A percentile compares a stretch with the other conserved stretches of the same genome.
These are phyloP conservation scores for Agonopterix heracliana DNA, from an alignment of 2,888 invertebrate species.

Conservation along the genomic window DNA sequence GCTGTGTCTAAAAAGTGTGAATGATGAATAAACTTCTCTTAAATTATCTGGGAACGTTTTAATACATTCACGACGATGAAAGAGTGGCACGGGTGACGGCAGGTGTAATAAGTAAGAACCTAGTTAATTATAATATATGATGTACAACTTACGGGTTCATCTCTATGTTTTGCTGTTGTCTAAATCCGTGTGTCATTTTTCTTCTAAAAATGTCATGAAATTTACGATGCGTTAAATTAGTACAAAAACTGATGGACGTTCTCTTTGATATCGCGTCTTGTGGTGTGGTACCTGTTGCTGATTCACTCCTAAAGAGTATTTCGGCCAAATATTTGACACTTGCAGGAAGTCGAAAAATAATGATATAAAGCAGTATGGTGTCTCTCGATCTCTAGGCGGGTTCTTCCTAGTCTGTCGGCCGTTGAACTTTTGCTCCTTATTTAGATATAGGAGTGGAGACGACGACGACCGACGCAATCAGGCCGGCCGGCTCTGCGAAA, in stretches of 20 bases:
- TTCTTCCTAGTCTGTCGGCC: conserved; percentile 56
- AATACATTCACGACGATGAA: neutral
- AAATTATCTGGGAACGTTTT: conserved; percentile 17
- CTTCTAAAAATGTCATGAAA: too few species aligned
- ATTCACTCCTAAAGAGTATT: too few species aligned
- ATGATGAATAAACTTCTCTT: too few species aligned
- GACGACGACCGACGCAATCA: conserved; percentile 59
- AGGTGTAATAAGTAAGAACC: conserved; percentile 52
- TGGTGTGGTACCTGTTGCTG: too few species aligned
- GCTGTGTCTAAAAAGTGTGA: too few species aligned
- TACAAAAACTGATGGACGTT: too few species aligned
- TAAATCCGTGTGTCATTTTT: too few species aligned
- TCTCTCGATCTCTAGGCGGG: conserved; percentile 37
- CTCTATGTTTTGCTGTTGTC: conserved; percentile 3
- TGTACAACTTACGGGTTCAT: conserved; percentile 6
- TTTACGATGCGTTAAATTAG: too few species aligned
- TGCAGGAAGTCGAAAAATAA: conserved; percentile 17
- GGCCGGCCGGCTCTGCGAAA: conserved; percentile 55
- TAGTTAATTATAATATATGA: conserved; percentile 38
- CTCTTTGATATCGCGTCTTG: too few species aligned
- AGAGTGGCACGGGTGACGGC: conserved; percentile 33
- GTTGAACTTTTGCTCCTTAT: conserved; percentile 75
- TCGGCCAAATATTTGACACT: neutral
- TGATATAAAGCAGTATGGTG: conserved; percentile 30
- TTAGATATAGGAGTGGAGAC: conserved; percentile 73